These are phyloP conservation scores for Pseudobourletiella spinata DNA, from an alignment of 1,140 invertebrate species.

Conservation along the genomic window DNA sequence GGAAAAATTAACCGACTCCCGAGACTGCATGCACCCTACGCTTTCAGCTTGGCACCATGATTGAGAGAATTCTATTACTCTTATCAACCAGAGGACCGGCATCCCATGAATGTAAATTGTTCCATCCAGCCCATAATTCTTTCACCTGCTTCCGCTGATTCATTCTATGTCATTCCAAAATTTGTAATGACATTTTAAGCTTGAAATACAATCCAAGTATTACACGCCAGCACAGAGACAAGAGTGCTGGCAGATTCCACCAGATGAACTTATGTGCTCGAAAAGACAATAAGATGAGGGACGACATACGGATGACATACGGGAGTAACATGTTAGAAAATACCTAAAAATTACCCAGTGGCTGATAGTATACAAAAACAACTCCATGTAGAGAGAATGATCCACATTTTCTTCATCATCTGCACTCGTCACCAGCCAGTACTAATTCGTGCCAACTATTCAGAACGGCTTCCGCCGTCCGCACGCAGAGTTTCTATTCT, in stretches of 20 bases:
- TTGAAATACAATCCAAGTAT: background rate
- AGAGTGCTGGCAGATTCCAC: no score
- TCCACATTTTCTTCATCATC: constrained; percentile 21
- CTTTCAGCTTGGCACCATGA: background rate
- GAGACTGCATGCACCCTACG: no score
- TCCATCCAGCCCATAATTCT: background rate
- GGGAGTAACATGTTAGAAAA: background rate
- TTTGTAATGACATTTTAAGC: background rate
- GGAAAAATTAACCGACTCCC: background rate
- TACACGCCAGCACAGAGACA: background rate
- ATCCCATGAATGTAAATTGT: background rate
- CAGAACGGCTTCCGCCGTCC: background rate
- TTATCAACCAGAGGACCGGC: no score
- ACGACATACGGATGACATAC: background rate
- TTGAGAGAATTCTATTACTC: background rate
- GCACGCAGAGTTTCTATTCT: background rate
- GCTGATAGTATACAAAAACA: constrained; percentile 25
- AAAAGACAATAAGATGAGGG: background rate
- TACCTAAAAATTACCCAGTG: constrained; percentile 10
- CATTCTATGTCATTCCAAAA: background rate
- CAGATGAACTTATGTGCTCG: background rate
- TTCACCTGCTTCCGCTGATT: background rate
- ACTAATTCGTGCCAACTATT: background rate
- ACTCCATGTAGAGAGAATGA: constrained; percentile 22
- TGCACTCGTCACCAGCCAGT: no score